Conservation (phyloP, 2,113 vertebrate genomes). For the Perca schrenkii region DNA sequence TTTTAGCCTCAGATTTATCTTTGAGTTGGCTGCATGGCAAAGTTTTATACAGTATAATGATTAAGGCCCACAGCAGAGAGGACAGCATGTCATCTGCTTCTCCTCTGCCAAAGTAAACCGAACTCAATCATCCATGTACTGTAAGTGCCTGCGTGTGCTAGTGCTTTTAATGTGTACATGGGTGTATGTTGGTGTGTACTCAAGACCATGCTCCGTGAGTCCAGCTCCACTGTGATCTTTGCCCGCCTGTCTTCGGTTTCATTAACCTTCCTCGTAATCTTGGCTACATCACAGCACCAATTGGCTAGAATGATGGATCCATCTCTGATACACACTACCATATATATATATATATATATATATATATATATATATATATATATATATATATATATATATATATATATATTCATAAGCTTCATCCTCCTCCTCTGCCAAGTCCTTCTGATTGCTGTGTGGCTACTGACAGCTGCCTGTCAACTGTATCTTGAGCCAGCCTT, state of each 20-base stretch:
- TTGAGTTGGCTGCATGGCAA: constrained; percentile 1
- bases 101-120: neutral
- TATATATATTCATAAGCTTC: constrained; percentile 58
- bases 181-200: neutral
- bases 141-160: neutral
- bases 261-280: constrained; percentile 39
- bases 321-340: constrained; percentile 20
- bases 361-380: no score
- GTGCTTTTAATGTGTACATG: no score
- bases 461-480: constrained; percentile 53
- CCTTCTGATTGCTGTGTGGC: constrained; percentile 27
- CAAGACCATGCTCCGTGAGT: neutral
- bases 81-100: constrained; percentile 17
- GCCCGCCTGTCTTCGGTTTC: constrained; percentile 9
- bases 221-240: constrained; percentile 15
- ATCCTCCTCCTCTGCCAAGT: constrained; percentile 38
- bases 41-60: constrained; percentile 41
- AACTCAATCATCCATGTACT: constrained; percentile 8
- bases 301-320: constrained; percentile 38
- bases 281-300: constrained; percentile 42
- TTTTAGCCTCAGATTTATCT: constrained; percentile 46
- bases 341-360: no score
- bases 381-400: no score
- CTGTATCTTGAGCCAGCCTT: constrained; percentile 40
- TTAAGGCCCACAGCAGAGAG: constrained; percentile 30